Conservation (phyloP, 1,140 invertebrate genomes). For the Papilio glaucus region DNA sequence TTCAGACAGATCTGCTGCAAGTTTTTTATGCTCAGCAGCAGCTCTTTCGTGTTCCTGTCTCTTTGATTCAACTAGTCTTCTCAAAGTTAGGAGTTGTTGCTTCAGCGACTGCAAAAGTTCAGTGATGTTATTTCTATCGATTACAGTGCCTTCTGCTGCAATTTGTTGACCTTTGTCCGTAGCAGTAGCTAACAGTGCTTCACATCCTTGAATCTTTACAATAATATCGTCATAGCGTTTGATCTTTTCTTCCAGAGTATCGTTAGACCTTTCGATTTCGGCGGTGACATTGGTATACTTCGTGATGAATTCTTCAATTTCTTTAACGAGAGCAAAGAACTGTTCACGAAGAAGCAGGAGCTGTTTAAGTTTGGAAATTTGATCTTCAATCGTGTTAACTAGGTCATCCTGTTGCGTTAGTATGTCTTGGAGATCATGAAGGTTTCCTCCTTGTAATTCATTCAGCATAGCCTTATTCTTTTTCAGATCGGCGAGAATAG, state of each 20-base stretch:
- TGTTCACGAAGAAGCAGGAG: slow-evolving; percentile 92
- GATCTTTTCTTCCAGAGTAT: slow-evolving; percentile 93
- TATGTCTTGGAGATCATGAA: slow-evolving; percentile 90
- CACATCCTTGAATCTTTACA: slow-evolving; percentile 93
- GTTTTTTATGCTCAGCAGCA: slow-evolving; percentile 93
- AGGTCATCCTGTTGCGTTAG: slow-evolving; percentile 92
- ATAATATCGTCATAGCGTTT: slow-evolving; percentile 94
- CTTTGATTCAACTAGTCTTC: slow-evolving; percentile 92
- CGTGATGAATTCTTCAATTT: slow-evolving; percentile 93
- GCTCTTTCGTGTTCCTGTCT: slow-evolving; percentile 93
- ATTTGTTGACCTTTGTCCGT: slow-evolving; percentile 96
- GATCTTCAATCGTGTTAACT: slow-evolving; percentile 91
- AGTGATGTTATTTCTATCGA: slow-evolving; percentile 93
- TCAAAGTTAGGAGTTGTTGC: slow-evolving; percentile 90
- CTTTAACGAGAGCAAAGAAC: slow-evolving; percentile 92
- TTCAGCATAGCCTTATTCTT: slow-evolving; percentile 91
- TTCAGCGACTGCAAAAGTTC: slow-evolving; percentile 94
- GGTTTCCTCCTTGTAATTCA: slow-evolving; percentile 89
- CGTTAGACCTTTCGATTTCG: slow-evolving; percentile 92
- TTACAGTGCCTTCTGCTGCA: slow-evolving; percentile 92
- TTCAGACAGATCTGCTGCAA: slow-evolving; percentile 91
- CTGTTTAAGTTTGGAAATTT: slow-evolving; percentile 91
- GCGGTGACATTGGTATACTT: slow-evolving; percentile 94
- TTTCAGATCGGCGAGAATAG: slow-evolving; percentile 91
- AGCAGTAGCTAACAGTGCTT: slow-evolving; percentile 92